A percentile compares a stretch with the other conserved stretches of the same genome.
phyloP scores from a whole-genome alignment of 2,797 vertebrate species.

The Acridotheres tristis region DNA sequence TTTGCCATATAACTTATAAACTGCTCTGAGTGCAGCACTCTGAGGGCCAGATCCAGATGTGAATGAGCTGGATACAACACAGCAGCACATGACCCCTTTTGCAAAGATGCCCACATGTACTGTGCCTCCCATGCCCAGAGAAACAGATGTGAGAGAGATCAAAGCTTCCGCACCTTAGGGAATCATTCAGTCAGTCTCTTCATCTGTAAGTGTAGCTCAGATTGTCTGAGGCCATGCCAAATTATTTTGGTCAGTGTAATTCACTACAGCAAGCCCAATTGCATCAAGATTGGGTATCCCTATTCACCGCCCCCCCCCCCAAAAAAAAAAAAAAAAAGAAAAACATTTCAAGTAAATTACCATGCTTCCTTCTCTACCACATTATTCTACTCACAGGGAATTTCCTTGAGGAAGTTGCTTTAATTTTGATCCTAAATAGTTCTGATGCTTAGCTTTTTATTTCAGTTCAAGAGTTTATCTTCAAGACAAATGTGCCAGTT shows the following conservation, averaged over 20 bases:
- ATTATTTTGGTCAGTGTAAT: not conserved
- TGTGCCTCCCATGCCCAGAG: not conserved
- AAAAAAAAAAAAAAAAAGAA: not conserved
- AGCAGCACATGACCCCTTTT: not conserved
- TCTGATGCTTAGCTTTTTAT: not conserved
- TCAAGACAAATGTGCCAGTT: not conserved
- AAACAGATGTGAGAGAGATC: not conserved
- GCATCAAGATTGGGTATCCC: not conserved
- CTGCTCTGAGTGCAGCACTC: not conserved
- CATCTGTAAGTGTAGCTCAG: not conserved
- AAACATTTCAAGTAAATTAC: not conserved
- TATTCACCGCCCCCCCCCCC: accelerated
- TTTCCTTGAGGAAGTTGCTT: not conserved
- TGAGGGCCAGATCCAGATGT: not conserved
- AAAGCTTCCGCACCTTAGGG: not conserved
- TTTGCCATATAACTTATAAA: not conserved
- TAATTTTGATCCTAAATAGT: not conserved
- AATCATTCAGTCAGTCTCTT: not conserved
- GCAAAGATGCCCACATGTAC: accelerated
- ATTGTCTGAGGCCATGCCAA: not conserved
- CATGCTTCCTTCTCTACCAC: not conserved
- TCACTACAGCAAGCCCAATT: not conserved
- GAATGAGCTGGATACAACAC: not conserved
- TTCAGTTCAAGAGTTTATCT: not conserved
- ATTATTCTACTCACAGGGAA: not conserved